Conservation (phyloP, 2,797 vertebrate species). For the Chromobotia macracanthus region DNA sequence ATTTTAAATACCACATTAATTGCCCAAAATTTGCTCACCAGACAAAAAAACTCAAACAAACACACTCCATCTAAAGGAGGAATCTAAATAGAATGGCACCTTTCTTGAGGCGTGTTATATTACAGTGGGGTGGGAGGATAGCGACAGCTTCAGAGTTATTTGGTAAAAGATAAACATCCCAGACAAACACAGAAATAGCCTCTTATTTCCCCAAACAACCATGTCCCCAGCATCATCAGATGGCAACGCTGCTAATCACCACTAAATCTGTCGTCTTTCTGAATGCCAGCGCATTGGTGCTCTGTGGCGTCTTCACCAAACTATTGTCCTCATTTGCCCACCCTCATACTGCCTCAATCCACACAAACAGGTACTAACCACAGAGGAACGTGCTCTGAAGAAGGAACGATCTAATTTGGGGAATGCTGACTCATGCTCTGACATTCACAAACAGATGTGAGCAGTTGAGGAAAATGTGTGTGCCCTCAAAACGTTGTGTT, state of each 20-base stretch:
- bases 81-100: constrained; percentile 31
- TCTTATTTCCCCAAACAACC: constrained; percentile 35
- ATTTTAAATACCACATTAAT: constrained; percentile 77
- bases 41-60: constrained; percentile 42
- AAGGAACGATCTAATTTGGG: constrained; percentile 1
- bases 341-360: constrained; percentile 34
- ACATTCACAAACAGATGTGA: constrained; percentile 22
- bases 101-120: constrained; percentile 24
- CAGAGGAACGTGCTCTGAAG: constrained; percentile 16
- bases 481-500: constrained; percentile 35
- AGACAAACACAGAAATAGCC: constrained; percentile 39
- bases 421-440: constrained; percentile 31
- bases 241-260: constrained; percentile 25
- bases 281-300: not conserved
- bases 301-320: not conserved
- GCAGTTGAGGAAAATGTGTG: too few species aligned
- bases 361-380: not conserved
- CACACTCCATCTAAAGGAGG: constrained; percentile 54
- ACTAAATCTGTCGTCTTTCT: not conserved
- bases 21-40: constrained; percentile 72
- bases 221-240: constrained; percentile 24
- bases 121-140: constrained; percentile 15
- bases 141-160: constrained; percentile 39
- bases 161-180: constrained; percentile 29
- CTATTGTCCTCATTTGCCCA: too few species aligned